phyloP scores from a whole-genome alignment of 2,888 invertebrate genomes.

The Ochropleura plecta region DNA sequence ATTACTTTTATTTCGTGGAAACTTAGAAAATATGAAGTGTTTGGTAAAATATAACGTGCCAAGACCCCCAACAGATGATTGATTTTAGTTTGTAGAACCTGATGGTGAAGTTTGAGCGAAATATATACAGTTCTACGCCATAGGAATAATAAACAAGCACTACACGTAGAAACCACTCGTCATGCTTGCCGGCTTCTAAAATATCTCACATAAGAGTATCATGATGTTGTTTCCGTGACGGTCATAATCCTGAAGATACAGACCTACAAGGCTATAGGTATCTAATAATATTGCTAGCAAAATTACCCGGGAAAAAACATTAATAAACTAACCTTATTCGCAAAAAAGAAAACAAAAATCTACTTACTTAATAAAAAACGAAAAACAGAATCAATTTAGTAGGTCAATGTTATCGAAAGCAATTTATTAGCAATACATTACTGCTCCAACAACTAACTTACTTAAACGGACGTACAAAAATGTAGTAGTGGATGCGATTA shows the following conservation, averaged over 20 bases:
- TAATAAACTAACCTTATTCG: not conserved
- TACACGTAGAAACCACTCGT: slow-evolving; percentile 34
- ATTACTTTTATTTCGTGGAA: slow-evolving; percentile 11
- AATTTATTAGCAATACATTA: slow-evolving; percentile 55
- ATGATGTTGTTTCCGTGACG: slow-evolving; percentile 18
- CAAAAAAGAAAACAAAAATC: not conserved
- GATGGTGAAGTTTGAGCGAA: slow-evolving; percentile 52
- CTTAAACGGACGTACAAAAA: slow-evolving; percentile 53
- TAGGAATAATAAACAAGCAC: slow-evolving; percentile 47
- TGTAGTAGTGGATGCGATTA: slow-evolving; percentile 57
- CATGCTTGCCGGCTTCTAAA: slow-evolving; percentile 37
- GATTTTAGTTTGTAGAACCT: slow-evolving; percentile 38
- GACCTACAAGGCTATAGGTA: not conserved
- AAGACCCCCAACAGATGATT: slow-evolving; percentile 44
- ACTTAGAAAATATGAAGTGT: slow-evolving; percentile 24
- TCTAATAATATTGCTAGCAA: not conserved
- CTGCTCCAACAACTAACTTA: slow-evolving; percentile 46
- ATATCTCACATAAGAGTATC: slow-evolving; percentile 19
- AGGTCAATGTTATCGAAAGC: slow-evolving; percentile 45
- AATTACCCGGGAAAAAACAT: not conserved
- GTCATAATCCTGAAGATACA: not conserved
- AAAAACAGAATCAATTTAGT: slow-evolving; percentile 21
- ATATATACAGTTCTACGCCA: slow-evolving; percentile 44
- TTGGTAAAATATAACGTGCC: slow-evolving; percentile 39
- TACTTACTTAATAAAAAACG: slow-evolving; percentile 13